phyloP scores from a whole-genome alignment of 35 echinoderm and acorn worm species.

The Amphiura filiformis region DNA sequence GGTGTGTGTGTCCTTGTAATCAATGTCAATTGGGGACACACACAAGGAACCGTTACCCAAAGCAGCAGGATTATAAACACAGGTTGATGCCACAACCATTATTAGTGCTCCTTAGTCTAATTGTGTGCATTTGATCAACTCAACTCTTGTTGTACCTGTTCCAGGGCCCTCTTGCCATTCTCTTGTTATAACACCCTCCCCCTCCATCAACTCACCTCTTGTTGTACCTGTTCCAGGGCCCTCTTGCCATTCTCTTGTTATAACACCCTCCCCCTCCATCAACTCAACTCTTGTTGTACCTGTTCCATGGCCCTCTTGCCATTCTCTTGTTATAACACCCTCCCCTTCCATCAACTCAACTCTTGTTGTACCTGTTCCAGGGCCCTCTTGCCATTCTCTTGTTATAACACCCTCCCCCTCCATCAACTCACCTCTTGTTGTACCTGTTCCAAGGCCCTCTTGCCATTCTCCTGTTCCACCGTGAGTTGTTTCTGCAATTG shows the following conservation, averaged over 20 bases:
- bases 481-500: constrained; percentile 46
- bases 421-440: constrained; percentile 70
- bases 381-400: too few species aligned
- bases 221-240: constrained; percentile 37
- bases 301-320: not conserved
- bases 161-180: too few species aligned
- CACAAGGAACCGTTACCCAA: not conserved
- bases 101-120: not conserved
- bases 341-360: not conserved
- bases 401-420: too few species aligned
- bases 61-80: not conserved
- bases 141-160: not conserved
- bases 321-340: not conserved
- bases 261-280: not conserved
- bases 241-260: not conserved
- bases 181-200: too few species aligned
- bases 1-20: not conserved
- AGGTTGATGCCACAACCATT: not conserved
- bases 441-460: constrained; percentile 61
- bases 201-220: constrained; percentile 67
- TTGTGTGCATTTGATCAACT: not conserved
- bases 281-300: not conserved
- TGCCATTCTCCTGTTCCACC: constrained; percentile 66
- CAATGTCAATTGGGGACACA: not conserved
- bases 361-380: too few species aligned